These are phyloP conservation scores for Melospiza melodia DNA, from an alignment of 2,113 vertebrate species.

Conservation along the genomic window DNA sequence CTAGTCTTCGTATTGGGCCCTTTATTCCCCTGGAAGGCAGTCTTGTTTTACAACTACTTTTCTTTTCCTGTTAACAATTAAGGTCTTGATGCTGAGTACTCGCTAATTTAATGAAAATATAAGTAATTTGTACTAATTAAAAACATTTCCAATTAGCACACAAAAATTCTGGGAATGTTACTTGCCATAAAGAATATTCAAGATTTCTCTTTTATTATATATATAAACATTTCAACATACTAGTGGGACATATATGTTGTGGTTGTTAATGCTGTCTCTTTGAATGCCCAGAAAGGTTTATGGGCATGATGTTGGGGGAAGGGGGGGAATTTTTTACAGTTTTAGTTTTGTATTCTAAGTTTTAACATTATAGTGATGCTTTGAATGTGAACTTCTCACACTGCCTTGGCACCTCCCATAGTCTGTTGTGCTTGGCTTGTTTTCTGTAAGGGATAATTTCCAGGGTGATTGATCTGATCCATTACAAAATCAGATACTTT, in stretches of 20 bases:
- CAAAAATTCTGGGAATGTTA: not conserved
- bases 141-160: not conserved
- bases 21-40: not conserved
- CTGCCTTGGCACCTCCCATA: not conserved
- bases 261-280: not conserved
- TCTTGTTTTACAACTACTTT: not conserved
- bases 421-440: not conserved
- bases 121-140: not conserved
- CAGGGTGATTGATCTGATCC: not conserved
- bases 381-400: fast-evolving
- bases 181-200: not conserved
- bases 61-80: not conserved
- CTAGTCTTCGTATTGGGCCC: not conserved
- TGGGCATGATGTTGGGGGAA: not conserved
- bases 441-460: not conserved
- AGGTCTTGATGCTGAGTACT: not conserved
- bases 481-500: not conserved
- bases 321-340: not conserved
- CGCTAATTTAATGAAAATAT: not conserved
- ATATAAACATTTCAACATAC: not conserved
- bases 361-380: not conserved
- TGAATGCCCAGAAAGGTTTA: not conserved
- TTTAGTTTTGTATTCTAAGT: not conserved
- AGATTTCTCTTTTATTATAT: not conserved
- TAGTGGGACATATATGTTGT: not conserved